Conservation (phyloP, 2,888 invertebrate genomes). For the Tetheella fluctuosa region DNA sequence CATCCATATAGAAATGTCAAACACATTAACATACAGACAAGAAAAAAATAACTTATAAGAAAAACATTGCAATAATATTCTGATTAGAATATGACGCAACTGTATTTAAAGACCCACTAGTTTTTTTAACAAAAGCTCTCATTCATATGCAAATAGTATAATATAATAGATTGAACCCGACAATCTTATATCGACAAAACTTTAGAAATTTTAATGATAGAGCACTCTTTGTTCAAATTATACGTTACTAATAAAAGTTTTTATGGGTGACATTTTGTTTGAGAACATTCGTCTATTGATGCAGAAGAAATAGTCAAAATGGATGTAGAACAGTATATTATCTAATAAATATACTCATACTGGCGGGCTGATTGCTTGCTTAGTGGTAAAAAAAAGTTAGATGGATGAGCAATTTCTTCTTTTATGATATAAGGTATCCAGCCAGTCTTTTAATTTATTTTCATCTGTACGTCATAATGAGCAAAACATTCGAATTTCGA, state of each 20-base stretch:
- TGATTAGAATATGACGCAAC: constrained; percentile 4
- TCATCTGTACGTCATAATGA: constrained; percentile 10
- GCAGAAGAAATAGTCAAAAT: background rate
- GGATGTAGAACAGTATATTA: background rate
- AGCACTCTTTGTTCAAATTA: constrained; percentile 40
- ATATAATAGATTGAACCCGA: constrained; percentile 35
- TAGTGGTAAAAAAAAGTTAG: too few species aligned
- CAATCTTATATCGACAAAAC: constrained; percentile 43
- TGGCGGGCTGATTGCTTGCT: too few species aligned
- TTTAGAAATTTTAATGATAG: constrained; percentile 44
- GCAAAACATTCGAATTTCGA: constrained; percentile 8
- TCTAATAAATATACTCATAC: too few species aligned
- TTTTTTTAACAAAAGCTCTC: constrained; percentile 25
- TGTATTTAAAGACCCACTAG: background rate
- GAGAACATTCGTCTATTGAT: background rate
- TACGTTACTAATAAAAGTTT: constrained; percentile 31
- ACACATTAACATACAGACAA: too few species aligned
- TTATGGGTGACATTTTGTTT: constrained; percentile 25
- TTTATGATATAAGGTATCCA: too few species aligned
- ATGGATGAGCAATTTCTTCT: too few species aligned
- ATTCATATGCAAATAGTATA: constrained; percentile 59
- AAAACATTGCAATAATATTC: background rate
- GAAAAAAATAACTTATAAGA: background rate
- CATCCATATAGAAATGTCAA: too few species aligned
- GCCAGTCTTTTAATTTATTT: background rate